phyloP scores from a whole-genome alignment of 2,888 invertebrate species.

The Nemotelus nigrinus region DNA sequence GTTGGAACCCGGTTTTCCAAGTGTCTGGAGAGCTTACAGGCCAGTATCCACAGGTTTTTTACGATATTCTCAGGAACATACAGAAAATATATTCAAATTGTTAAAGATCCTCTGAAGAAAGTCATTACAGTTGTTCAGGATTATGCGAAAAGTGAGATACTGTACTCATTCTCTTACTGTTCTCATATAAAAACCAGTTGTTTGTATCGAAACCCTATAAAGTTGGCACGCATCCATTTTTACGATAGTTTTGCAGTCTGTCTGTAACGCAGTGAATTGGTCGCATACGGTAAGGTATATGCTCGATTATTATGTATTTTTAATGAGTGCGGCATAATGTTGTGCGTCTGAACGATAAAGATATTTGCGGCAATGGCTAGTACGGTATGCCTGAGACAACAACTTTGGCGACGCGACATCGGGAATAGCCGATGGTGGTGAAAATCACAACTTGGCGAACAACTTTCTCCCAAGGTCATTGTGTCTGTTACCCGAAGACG shows the following conservation, averaged over 20 bases:
- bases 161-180: background rate
- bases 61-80: too few relatives aligned
- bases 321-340: conserved; percentile 14
- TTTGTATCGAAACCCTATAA: background rate
- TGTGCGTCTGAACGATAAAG: background rate
- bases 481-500: conserved; percentile 54
- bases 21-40: too few relatives aligned
- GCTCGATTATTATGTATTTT: conserved; percentile 20
- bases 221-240: conserved; percentile 1
- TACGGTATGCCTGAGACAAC: background rate
- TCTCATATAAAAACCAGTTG: background rate
- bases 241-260: background rate
- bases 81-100: too few relatives aligned
- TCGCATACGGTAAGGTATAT: background rate
- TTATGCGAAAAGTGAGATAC: too few relatives aligned
- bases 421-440: conserved; percentile 32
- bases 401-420: background rate
- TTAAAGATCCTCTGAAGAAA: too few relatives aligned
- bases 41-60: too few relatives aligned
- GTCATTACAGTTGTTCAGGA: too few relatives aligned
- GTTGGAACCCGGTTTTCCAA: too few relatives aligned
- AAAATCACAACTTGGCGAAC: conserved; percentile 49
- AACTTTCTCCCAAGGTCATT: conserved; percentile 57
- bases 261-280: background rate
- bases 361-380: background rate